Conservation (phyloP, 2,797 vertebrate genomes). For the Silurus aristotelis region DNA sequence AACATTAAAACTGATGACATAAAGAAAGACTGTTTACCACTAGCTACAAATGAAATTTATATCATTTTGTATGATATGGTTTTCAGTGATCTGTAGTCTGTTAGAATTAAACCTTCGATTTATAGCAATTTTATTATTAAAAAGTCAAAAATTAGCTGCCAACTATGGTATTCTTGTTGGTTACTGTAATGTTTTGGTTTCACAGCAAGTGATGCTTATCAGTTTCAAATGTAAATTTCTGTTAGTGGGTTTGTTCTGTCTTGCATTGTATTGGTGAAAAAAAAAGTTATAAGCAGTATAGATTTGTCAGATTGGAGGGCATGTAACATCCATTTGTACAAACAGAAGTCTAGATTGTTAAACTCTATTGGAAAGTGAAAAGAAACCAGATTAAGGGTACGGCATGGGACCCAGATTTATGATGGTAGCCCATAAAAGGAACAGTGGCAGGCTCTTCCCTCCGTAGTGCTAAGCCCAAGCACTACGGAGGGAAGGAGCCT, state of each 20-base stretch:
- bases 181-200: slow-evolving; percentile 68
- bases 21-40: slow-evolving; percentile 86
- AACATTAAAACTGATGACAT: slow-evolving; percentile 93
- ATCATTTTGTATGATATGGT: slow-evolving; percentile 51
- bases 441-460: too few relatives aligned
- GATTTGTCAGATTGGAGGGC: slow-evolving; percentile 61
- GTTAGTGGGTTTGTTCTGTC: slow-evolving; percentile 74
- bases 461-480: too few relatives aligned
- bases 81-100: slow-evolving; percentile 27
- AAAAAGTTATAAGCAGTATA: slow-evolving; percentile 65
- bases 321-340: slow-evolving; percentile 56
- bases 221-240: slow-evolving; percentile 77
- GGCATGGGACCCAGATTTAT: too few relatives aligned
- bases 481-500: too few relatives aligned
- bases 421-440: too few relatives aligned
- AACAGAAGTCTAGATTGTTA: slow-evolving; percentile 64
- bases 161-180: slow-evolving; percentile 26
- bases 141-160: slow-evolving; percentile 67
- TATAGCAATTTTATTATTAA: slow-evolving; percentile 21
- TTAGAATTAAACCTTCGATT: slow-evolving; percentile 8
- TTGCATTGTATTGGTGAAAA: slow-evolving; percentile 65
- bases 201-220: slow-evolving; percentile 77
- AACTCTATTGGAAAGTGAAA: too few relatives aligned
- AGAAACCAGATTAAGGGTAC: too few relatives aligned
- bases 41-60: slow-evolving; percentile 78